Conservation (phyloP, 2,888 invertebrate genomes). For the Cheilosia soror region DNA sequence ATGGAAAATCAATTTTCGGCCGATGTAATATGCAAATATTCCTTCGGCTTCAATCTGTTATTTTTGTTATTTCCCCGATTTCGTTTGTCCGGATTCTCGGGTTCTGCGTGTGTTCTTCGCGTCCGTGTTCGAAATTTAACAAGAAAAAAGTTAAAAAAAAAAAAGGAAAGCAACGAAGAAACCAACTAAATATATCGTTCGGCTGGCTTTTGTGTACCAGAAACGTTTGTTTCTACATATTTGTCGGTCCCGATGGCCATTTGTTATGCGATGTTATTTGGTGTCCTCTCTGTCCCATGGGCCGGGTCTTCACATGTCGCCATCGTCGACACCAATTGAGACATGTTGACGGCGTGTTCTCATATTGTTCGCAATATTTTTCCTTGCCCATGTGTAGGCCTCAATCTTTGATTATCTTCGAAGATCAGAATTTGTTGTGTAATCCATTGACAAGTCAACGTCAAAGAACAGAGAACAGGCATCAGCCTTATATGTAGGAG, state of each 20-base stretch:
- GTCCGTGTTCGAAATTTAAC: conserved; percentile 29
- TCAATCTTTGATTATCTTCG: conserved; percentile 52
- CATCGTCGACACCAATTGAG: conserved; percentile 57
- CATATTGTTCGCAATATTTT: conserved; percentile 39
- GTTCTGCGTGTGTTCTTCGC: conserved; percentile 5
- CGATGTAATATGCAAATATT: conserved; percentile 75
- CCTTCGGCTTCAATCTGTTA: conserved; percentile 58
- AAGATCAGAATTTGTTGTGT: conserved; percentile 53
- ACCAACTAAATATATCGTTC: conserved; percentile 25
- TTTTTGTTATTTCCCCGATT: conserved; percentile 41
- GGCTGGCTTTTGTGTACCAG: conserved; percentile 37
- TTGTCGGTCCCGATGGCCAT: conserved; percentile 56
- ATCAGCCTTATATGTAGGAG: background rate
- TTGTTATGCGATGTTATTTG: conserved; percentile 57
- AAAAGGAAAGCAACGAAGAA: background rate
- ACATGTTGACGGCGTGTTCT: conserved; percentile 44
- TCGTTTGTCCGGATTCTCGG: conserved; percentile 1
- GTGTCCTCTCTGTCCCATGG: conserved; percentile 41
- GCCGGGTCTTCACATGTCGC: conserved; percentile 31
- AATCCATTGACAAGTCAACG: conserved; percentile 24
- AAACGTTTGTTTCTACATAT: conserved; percentile 49
- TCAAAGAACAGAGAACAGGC: background rate
- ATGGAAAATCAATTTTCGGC: conserved; percentile 75
- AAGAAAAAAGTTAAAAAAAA: background rate
- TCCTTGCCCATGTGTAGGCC: conserved; percentile 34